A percentile compares a stretch with the other conserved stretches of the same genome.
Evolutionary conservation across 2,797 vertebrate species (phyloP).

Genomic region (Pantherophis alleghaniensis): DNA sequence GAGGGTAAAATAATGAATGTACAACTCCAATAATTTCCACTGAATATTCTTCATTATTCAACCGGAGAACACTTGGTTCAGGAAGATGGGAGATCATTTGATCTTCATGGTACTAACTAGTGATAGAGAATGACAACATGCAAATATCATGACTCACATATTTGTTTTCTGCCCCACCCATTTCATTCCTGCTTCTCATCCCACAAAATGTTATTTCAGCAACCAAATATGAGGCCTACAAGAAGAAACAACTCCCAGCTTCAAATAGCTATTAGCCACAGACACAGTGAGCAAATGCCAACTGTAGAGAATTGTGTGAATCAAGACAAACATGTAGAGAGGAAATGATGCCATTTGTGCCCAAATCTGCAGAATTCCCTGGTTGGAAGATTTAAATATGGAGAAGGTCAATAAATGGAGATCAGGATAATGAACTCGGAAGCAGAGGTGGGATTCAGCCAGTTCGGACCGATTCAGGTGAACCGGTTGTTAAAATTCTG

Average conservation of each 20-base stretch:
- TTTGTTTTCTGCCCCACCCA: no score
- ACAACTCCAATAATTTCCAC: neutral
- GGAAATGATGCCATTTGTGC: neutral
- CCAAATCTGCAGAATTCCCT: neutral
- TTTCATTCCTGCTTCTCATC: neutral
- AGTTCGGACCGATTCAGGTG: rapidly evolving
- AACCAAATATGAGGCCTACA: neutral
- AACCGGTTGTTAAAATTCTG: no score
- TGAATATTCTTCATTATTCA: neutral
- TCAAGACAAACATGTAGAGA: neutral
- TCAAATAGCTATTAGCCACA: neutral
- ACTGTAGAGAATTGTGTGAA: neutral
- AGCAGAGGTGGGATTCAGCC: no score
- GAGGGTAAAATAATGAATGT: neutral
- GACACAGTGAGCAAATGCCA: neutral
- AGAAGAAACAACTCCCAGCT: neutral
- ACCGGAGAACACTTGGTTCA: neutral
- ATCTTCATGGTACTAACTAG: neutral
- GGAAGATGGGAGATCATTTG: no score
- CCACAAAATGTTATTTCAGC: neutral
- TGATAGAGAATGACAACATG: no score
- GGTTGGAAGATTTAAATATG: neutral
- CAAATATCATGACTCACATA: no score
- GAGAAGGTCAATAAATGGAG: neutral
- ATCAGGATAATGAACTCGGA: neutral